Conservation (phyloP, 2,797 vertebrate genomes). For the Rhinophrynus dorsalis region DNA sequence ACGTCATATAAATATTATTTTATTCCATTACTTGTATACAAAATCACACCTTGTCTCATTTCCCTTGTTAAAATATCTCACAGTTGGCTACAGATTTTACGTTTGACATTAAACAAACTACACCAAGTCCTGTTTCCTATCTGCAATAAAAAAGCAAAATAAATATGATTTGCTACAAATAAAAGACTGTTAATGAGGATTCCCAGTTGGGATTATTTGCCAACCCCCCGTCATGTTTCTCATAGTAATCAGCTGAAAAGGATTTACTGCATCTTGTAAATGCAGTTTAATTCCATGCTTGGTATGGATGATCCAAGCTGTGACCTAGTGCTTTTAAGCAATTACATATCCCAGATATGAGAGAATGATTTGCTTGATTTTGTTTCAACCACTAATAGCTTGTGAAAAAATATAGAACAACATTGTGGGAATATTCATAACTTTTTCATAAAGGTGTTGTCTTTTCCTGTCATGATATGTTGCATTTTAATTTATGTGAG, state of each 20-base stretch:
- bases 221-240: not conserved
- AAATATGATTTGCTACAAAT: conserved; percentile 29
- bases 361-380: not conserved
- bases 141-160: conserved; percentile 10
- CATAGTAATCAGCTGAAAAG: conserved; percentile 45
- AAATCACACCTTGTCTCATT: too few relatives aligned
- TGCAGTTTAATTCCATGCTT: not conserved
- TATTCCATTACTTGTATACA: too few relatives aligned
- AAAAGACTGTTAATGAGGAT: conserved; percentile 28
- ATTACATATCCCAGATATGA: conserved; percentile 27
- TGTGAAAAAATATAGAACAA: too few relatives aligned
- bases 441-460: too few relatives aligned
- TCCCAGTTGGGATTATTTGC: conserved; percentile 14
- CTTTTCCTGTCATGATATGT: too few relatives aligned
- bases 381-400: not conserved
- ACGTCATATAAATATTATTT: too few relatives aligned
- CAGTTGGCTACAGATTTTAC: not conserved
- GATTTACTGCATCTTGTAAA: conserved; percentile 46
- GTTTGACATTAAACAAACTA: conserved; percentile 19
- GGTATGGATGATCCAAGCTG: conserved; percentile 42
- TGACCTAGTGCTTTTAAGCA: conserved; percentile 50
- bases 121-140: not conserved
- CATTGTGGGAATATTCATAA: too few relatives aligned
- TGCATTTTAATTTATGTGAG: too few relatives aligned
- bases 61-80: too few relatives aligned